Conservation (phyloP, 2,888 invertebrate species). For the Lordiphosa fenestrarum region DNA sequence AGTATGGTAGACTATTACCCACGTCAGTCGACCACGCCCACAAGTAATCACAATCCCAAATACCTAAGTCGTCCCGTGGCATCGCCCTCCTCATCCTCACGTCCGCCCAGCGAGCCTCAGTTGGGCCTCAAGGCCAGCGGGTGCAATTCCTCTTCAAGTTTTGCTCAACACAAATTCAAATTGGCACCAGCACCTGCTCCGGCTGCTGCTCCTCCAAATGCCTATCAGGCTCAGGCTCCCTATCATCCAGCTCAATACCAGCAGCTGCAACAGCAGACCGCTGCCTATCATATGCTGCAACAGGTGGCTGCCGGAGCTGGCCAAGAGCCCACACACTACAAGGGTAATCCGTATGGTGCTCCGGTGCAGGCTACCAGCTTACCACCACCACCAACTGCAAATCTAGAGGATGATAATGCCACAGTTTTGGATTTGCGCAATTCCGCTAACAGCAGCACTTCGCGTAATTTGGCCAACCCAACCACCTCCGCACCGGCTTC, state of each 20-base stretch:
- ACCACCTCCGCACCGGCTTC: constrained; percentile 50
- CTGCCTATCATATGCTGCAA: constrained; percentile 71
- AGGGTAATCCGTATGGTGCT: constrained; percentile 70
- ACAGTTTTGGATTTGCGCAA: constrained; percentile 80
- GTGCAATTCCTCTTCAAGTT: constrained; percentile 71
- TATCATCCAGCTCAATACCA: constrained; percentile 65
- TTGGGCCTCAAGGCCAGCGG: constrained; percentile 22
- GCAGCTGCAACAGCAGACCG: constrained; percentile 65
- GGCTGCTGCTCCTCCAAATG: constrained; percentile 30
- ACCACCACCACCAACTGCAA: constrained; percentile 27
- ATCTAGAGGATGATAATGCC: constrained; percentile 69
- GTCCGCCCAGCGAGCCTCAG: constrained; percentile 64
- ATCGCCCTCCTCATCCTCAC: constrained; percentile 56
- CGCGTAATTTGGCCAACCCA: constrained; percentile 3
- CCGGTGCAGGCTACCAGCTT: constrained; percentile 28
- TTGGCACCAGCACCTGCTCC: constrained; percentile 49
- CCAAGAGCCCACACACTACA: constrained; percentile 62
- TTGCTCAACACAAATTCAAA: constrained; percentile 80
- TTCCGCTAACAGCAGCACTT: constrained; percentile 40
- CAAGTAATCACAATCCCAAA: constrained; percentile 62
- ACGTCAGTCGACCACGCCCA: constrained; percentile 69
- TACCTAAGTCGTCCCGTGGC: constrained; percentile 73
- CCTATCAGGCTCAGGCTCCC: constrained; percentile 29
- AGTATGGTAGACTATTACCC: constrained; percentile 67
- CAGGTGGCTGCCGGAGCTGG: constrained; percentile 57